phyloP scores from a whole-genome alignment of 2,797 vertebrate genomes.

The Hydrolagus colliei region DNA sequence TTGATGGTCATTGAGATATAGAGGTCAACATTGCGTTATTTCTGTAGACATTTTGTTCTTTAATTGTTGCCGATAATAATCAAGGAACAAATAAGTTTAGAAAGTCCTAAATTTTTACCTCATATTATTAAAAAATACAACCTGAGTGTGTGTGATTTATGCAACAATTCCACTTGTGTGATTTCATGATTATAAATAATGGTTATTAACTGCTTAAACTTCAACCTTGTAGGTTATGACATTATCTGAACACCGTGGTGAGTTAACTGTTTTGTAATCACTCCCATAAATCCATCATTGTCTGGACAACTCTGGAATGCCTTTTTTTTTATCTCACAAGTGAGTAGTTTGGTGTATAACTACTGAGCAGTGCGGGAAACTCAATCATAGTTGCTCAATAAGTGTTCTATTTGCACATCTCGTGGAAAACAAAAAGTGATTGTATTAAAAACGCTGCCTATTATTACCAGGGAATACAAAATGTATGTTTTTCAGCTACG shows the following conservation, averaged over 20 bases:
- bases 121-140: no score
- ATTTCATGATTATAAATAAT: not conserved
- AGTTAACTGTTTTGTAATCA: not conserved
- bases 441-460: not conserved
- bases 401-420: not conserved
- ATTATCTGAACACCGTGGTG: not conserved
- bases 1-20: no score
- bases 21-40: no score
- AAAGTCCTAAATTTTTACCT: no score
- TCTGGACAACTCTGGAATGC: not conserved
- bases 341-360: not conserved
- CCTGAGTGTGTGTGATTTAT: not conserved
- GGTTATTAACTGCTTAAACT: not conserved
- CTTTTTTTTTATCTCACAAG: not conserved
- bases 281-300: not conserved
- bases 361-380: not conserved
- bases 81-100: no score
- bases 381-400: no score
- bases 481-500: not conserved
- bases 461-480: not conserved
- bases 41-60: no score
- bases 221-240: not conserved
- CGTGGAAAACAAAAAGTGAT: no score
- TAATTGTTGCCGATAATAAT: no score
- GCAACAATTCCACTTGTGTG: not conserved